These are phyloP conservation scores for Myotis pilosus DNA, from an alignment of 2,797 vertebrate genomes.

Conservation along the genomic window DNA sequence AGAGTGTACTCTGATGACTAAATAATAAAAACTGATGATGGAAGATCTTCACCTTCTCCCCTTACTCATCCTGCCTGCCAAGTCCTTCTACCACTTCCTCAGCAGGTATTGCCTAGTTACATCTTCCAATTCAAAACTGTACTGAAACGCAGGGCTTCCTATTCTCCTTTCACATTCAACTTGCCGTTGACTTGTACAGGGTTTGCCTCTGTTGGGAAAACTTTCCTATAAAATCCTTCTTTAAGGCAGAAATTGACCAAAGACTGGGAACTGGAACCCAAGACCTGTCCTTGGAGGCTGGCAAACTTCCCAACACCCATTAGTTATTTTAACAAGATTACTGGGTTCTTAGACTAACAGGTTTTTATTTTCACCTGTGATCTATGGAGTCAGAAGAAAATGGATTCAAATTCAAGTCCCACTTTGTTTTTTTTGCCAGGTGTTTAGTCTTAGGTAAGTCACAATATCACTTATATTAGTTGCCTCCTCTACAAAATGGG, in stretches of 20 bases:
- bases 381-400: slow-evolving; percentile 29
- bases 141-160: neutral
- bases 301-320: neutral
- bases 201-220: neutral
- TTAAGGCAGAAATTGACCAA: neutral
- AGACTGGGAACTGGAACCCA: neutral
- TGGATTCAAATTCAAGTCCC: neutral
- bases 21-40: neutral
- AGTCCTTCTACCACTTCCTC: neutral
- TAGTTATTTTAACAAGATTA: slow-evolving; percentile 6
- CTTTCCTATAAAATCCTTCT: neutral
- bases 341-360: neutral
- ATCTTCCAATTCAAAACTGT: neutral
- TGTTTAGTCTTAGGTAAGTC: neutral
- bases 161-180: neutral
- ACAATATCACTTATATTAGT: neutral
- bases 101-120: neutral
- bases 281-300: neutral
- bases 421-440: neutral
- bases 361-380: neutral
- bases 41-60: neutral
- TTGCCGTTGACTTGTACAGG: neutral
- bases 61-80: neutral
- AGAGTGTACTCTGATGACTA: neutral
- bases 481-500: neutral